Conservation (phyloP, 2,888 invertebrate species). For the Xestia rhomboidea region DNA sequence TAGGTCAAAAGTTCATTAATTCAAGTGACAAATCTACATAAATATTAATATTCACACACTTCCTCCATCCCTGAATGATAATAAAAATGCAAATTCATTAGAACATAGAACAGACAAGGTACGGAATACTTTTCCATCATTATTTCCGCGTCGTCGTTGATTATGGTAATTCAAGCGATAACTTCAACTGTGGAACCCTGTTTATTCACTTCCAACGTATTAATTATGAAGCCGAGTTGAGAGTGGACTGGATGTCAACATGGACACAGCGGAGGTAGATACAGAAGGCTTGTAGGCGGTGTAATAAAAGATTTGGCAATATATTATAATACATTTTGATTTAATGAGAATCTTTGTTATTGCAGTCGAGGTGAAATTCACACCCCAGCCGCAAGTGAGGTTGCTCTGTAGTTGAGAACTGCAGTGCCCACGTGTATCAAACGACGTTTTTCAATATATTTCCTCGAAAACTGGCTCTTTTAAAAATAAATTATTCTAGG, state of each 20-base stretch:
- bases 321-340: no score
- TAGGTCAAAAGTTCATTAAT: constrained; percentile 6
- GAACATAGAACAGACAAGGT: constrained; percentile 16
- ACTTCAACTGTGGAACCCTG: constrained; percentile 50
- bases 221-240: constrained; percentile 52
- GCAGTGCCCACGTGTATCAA: no score
- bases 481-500: background rate
- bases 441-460: no score
- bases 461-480: no score
- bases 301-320: background rate
- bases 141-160: constrained; percentile 39
- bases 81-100: constrained; percentile 51
- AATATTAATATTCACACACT: constrained; percentile 42
- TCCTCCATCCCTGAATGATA: constrained; percentile 29
- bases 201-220: constrained; percentile 49
- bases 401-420: no score
- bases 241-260: constrained; percentile 43
- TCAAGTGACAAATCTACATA: constrained; percentile 23
- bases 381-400: no score
- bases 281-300: background rate
- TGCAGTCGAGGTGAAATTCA: no score
- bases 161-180: constrained; percentile 55
- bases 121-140: constrained; percentile 39
- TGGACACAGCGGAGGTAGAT: background rate
- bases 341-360: no score